phyloP scores from a whole-genome alignment of 2,888 invertebrate genomes.

The Parelbella ahira region DNA sequence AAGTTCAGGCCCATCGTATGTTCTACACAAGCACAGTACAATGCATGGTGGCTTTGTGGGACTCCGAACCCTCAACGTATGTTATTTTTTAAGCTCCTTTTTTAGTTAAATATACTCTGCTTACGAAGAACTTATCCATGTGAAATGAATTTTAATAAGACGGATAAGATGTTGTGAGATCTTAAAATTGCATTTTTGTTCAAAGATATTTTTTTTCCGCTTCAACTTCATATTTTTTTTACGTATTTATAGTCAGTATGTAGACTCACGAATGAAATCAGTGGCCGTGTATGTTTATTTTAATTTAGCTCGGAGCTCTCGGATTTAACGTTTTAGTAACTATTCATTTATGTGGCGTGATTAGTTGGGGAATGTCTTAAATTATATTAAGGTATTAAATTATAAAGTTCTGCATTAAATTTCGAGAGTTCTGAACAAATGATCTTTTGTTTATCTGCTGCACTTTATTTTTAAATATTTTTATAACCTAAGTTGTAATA shows the following conservation, averaged over 20 bases:
- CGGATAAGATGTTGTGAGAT: constrained; percentile 7
- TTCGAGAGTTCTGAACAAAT: constrained; percentile 34
- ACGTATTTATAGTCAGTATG: too few species aligned
- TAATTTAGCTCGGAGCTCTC: constrained; percentile 9
- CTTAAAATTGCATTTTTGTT: constrained; percentile 17
- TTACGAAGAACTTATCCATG: not conserved
- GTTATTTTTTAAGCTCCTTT: constrained; percentile 42
- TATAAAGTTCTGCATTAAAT: too few species aligned
- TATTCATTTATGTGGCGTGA: too few species aligned
- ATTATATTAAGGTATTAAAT: too few species aligned
- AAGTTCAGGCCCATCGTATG: constrained; percentile 16
- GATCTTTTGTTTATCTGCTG: constrained; percentile 49
- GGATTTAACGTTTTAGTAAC: too few species aligned
- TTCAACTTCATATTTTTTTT: constrained; percentile 30
- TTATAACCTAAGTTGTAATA: constrained; percentile 65
- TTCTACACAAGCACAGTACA: constrained; percentile 44
- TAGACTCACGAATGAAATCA: constrained; percentile 18
- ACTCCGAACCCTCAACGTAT: too few species aligned
- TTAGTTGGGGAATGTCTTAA: too few species aligned
- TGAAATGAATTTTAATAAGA: constrained; percentile 7
- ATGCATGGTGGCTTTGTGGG: constrained; percentile 43
- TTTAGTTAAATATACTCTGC: constrained; percentile 21
- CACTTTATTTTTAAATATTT: constrained; percentile 54
- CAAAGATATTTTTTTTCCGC: constrained; percentile 35
- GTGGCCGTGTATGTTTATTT: constrained; percentile 6